Evolutionary conservation across 2,888 invertebrate genomes (phyloP).

Genomic region (Sphaerophoria taeniata): DNA sequence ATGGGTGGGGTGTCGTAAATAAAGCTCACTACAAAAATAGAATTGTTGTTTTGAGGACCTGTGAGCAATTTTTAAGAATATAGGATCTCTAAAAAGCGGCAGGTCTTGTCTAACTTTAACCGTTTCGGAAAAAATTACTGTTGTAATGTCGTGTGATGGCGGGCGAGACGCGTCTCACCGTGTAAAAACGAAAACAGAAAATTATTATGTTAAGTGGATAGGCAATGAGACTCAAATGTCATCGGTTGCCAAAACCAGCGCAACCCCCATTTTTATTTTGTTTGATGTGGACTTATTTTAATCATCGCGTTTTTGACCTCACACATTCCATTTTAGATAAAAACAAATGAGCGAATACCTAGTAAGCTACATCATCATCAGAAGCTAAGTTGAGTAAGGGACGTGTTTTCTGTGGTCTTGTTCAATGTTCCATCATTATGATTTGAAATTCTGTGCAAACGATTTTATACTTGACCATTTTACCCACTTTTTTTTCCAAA

Average conservation of each 20-base stretch:
- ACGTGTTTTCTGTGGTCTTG: conserved; percentile 14
- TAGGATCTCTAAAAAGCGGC: too few species aligned
- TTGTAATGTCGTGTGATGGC: too few species aligned
- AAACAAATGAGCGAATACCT: not conserved
- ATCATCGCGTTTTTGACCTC: conserved; percentile 63
- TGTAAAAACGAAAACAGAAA: too few species aligned
- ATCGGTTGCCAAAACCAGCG: conserved; percentile 40
- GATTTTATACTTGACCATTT: conserved; percentile 55
- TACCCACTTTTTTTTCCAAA: too few species aligned
- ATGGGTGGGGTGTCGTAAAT: too few species aligned
- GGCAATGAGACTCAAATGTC: conserved; percentile 52
- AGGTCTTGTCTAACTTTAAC: too few species aligned
- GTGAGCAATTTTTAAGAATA: too few species aligned
- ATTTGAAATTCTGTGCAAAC: conserved; percentile 73
- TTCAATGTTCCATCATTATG: conserved; percentile 61
- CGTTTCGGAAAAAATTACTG: too few species aligned
- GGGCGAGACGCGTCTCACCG: too few species aligned
- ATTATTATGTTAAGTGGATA: not conserved
- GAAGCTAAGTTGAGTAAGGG: conserved; percentile 14
- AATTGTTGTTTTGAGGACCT: too few species aligned
- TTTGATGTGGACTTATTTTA: conserved; percentile 55
- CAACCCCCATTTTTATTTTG: conserved; percentile 25
- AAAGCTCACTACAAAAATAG: too few species aligned
- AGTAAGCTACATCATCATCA: conserved; percentile 19
- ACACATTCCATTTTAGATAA: conserved; percentile 33